Evolutionary conservation across 2,797 vertebrate species (phyloP).

Genomic region (Smutsia temminckii): DNA sequence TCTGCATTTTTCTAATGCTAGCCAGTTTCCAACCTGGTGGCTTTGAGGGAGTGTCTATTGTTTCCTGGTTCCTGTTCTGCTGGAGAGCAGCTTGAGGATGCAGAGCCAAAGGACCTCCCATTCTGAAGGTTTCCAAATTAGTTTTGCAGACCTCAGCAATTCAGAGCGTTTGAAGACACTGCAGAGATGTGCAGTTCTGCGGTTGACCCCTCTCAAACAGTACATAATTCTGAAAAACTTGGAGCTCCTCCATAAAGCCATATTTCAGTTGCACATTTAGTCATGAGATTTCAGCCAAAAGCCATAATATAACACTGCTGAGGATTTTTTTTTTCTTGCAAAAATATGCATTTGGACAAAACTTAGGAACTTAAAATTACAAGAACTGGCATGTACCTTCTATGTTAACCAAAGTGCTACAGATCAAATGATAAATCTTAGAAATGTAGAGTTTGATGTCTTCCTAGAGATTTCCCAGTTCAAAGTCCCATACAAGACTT

Average conservation of each 20-base stretch:
- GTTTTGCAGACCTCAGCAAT: constrained; percentile 76
- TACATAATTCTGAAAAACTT: constrained; percentile 75
- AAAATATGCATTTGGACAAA: constrained; percentile 74
- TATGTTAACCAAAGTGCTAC: constrained; percentile 50
- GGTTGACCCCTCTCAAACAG: constrained; percentile 71
- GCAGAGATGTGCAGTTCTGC: constrained; percentile 70
- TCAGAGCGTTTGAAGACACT: constrained; percentile 72
- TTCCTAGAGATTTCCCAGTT: constrained; percentile 39
- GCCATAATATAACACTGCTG: constrained; percentile 71
- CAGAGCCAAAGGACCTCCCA: constrained; percentile 65
- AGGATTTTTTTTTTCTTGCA: constrained; percentile 61
- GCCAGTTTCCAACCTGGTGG: constrained; percentile 17
- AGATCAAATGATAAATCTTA: constrained; percentile 66
- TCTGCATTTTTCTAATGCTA: constrained; percentile 26
- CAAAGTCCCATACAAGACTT: neutral
- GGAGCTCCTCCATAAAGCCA: constrained; percentile 71
- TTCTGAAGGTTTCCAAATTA: constrained; percentile 68
- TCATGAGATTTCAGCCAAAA: constrained; percentile 75
- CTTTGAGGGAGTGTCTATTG: constrained; percentile 37
- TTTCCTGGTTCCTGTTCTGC: constrained; percentile 59
- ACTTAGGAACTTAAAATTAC: constrained; percentile 62
- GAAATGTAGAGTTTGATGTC: constrained; percentile 47
- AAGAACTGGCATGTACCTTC: constrained; percentile 61
- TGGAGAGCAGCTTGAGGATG: constrained; percentile 39
- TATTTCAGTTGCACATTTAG: constrained; percentile 78